A percentile compares a stretch with the other conserved stretches of the same genome.
phyloP scores from a whole-genome alignment of 2,888 invertebrate species.

The Thereva unica region DNA sequence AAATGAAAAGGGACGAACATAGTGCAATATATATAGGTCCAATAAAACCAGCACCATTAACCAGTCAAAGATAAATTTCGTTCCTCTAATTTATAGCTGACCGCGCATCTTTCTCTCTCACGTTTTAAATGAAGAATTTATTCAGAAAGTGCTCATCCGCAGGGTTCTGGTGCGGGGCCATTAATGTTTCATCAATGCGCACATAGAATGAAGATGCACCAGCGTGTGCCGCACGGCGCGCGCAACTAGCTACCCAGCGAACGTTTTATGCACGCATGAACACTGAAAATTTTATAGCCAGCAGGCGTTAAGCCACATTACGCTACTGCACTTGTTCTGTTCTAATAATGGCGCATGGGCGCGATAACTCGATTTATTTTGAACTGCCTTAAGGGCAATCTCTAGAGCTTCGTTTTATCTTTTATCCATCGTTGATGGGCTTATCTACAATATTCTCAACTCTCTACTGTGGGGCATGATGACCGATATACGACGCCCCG shows the following conservation, averaged over 20 bases:
- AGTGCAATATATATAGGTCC: no score
- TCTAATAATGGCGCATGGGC: no score
- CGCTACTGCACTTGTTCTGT: constrained; percentile 4
- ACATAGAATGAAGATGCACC: no score
- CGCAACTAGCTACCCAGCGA: neutral
- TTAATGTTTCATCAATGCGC: constrained; percentile 30
- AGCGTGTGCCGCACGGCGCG: constrained; percentile 1
- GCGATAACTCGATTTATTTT: constrained; percentile 20
- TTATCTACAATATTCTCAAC: no score
- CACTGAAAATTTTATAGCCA: constrained; percentile 23
- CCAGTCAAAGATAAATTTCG: constrained; percentile 23
- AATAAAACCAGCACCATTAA: constrained; percentile 10
- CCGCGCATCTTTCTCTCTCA: constrained; percentile 8
- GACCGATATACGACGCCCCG: constrained; percentile 12
- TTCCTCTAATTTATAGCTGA: constrained; percentile 21
- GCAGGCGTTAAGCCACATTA: constrained; percentile 1
- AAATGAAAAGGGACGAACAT: constrained; percentile 8
- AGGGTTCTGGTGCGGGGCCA: neutral
- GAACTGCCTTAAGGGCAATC: neutral
- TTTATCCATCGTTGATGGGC: no score
- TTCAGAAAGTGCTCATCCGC: neutral
- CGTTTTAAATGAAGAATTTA: no score
- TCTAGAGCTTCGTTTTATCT: neutral
- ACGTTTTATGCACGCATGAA: constrained; percentile 9
- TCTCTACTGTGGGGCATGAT: no score